Base-by-base conservation (phyloP, 2,888 invertebrate genomes). In the Brassicogethes aeneus region DNA sequence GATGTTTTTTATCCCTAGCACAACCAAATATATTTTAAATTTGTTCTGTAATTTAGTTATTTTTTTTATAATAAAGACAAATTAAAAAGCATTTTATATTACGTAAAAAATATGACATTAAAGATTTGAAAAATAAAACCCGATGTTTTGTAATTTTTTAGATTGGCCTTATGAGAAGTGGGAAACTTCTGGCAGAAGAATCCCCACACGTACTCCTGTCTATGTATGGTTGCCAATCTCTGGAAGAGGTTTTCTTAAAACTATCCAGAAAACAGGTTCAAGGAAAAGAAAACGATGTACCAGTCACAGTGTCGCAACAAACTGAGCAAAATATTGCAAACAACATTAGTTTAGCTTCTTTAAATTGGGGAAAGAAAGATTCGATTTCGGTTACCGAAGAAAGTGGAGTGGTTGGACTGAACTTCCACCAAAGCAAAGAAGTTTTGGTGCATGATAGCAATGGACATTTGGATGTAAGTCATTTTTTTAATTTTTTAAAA, bases 91-190 rank as follows among this genome's bases (percentile, higher is more conserved):
- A n/a, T n/a, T n/a, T n/a, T n/a, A n/a, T n/a, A n/a, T n/a, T n/a
- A n/a, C n/a, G n/a, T n/a, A n/a, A n/a, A n/a, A n/a, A n/a, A n/a
- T n/a, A n/a, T n/a, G n/a, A n/a, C n/a, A n/a, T n/a, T n/a, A n/a
- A n/a, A n/a, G n/a, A n/a, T n/a, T n/a, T n/a, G n/a, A n/a, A n/a
- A n/a, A n/a, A n/a, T n/a, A n/a, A n/a, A n/a, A n/a, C n/a, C n/a
- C n/a, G n/a, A n/a, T n/a, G n/a, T n/a, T n/a, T n/a, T n/a, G n/a
- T 32, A 32, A 32, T 32, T 7, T 54, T 59, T 43, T 67, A 92
- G 92, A 94, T 95, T 64, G 95, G 94, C 44, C 71, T 95, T 53
- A 95, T 95, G 94, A 75, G 95, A 48, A 89, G 86, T 61, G 95
- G 95, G 0, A 77, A 85, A 40, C 73, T 95, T 36, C 69, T 95